These are phyloP conservation scores for Delphinapterus leucas DNA, from an alignment of 2,113 vertebrate genomes.

Conservation along the genomic window DNA sequence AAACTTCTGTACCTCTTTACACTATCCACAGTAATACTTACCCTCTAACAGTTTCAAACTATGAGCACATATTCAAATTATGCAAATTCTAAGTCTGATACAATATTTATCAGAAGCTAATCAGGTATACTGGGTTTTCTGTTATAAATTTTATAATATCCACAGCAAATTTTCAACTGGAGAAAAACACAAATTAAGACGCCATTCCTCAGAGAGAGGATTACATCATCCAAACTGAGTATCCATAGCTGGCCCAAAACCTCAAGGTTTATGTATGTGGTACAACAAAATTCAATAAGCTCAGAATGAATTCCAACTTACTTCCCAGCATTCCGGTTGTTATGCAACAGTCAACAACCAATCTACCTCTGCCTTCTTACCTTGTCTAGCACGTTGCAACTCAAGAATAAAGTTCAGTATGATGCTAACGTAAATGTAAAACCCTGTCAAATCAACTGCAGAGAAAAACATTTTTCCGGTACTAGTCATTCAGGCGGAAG, in stretches of 20 bases:
- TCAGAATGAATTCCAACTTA: not conserved
- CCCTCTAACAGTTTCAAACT: not conserved
- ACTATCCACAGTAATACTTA: not conserved
- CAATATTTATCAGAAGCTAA: not conserved
- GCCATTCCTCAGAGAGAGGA: not conserved
- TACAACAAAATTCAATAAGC: not conserved
- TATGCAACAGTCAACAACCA: not conserved
- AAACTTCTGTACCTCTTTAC: not conserved
- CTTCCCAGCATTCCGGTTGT: not conserved
- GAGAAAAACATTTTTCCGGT: not conserved
- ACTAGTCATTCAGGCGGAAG: not conserved
- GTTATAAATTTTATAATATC: not conserved
- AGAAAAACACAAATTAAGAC: slow-evolving; percentile 11
- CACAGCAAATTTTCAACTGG: not conserved
- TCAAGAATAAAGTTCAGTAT: not conserved
- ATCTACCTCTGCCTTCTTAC: not conserved
- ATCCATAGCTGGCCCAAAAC: not conserved
- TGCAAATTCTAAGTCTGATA: not conserved
- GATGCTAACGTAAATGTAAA: not conserved
- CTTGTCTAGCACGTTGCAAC: not conserved
- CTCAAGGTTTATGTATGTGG: not conserved
- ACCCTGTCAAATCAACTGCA: not conserved
- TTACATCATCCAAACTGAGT: not conserved
- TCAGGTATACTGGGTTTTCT: not conserved
- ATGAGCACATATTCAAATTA: not conserved